These are phyloP conservation scores for Atlantisia rogersi DNA, from an alignment of 2,113 vertebrate genomes.

Conservation along the genomic window DNA sequence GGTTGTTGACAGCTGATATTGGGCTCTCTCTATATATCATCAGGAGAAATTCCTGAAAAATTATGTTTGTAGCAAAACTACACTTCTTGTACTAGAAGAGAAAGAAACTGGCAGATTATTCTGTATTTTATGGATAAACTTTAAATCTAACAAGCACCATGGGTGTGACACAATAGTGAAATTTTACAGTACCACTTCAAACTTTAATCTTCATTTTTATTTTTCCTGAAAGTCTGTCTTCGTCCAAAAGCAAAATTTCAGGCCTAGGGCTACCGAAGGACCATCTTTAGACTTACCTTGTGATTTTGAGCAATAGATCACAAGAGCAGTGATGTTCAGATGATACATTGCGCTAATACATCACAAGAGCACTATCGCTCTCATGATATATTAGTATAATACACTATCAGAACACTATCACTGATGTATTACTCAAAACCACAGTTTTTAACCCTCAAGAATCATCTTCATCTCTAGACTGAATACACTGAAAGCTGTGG, in stretches of 20 bases:
- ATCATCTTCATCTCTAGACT: background rate
- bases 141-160: background rate
- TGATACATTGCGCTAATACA: conserved; percentile 69
- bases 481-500: background rate
- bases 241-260: conserved; percentile 54
- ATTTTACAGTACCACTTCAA: background rate
- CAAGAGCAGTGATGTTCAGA: conserved; percentile 47
- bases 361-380: conserved; percentile 58
- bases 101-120: background rate
- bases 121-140: background rate
- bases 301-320: conserved; percentile 72
- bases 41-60: background rate
- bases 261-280: conserved; percentile 43
- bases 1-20: background rate
- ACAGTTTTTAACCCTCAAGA: conserved; percentile 63
- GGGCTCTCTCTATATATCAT: background rate
- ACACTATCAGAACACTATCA: conserved; percentile 59
- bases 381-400: conserved; percentile 75
- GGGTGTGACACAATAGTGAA: background rate
- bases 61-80: background rate
- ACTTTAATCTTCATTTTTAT: conserved; percentile 25
- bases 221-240: conserved; percentile 51
- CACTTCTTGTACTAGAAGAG: background rate
- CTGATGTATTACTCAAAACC: conserved; percentile 71
- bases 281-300: conserved; percentile 61